Evolutionary conservation across 92 coral and sea anemone species (phyloP), one percentile per base, ranked within the genome.

Genomic region (Porites evermanni): DNA sequence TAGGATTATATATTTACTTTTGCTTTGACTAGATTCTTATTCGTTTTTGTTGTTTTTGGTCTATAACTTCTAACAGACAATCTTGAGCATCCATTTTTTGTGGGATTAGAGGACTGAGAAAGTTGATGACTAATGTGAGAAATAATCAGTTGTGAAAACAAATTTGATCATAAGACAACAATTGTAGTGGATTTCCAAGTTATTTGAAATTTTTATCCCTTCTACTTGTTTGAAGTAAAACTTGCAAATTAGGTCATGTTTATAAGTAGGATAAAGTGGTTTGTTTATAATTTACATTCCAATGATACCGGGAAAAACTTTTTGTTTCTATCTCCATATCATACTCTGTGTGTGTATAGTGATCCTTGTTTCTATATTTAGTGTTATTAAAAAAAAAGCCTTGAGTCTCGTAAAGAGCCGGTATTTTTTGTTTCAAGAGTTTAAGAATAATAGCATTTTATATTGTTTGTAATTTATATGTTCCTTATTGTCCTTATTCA

Each of bases 201-300:
- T 52, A 14, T n/a, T 21, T n/a, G 6, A 53, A 19, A 53, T 58
- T 20, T 53, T 11, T 75, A 61, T 75, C 66, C 38, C 51, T 29
- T 56, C 12, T 24, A 23, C 4, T 67, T 23, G 8, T 26, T 21
- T 53, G 24, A 53, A 47, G 54, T 38, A 52, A 19, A 53, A 53
- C n/a, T 26, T 63, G 73, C 16, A 73, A 83, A 83, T 60, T 60
- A 24, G 7, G 29, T 64, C 17, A 74, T 73, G 79, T 74, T 83
- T 72, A 47, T 44, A 75, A 20, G 44, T 50, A 66, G 73, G 29
- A 73, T 50, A 73, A 81, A 23, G 26, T 74, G 16, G 26, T 73
- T 64, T 83, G 21, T 12, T 21, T 61, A 65, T n/a, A 64, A 18
- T 72, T 73, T 74, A 61, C 87, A 83, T 83, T 83, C 87, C 87